phyloP scores from a whole-genome alignment of 2,888 invertebrate species.

The Sinelater perroti region DNA sequence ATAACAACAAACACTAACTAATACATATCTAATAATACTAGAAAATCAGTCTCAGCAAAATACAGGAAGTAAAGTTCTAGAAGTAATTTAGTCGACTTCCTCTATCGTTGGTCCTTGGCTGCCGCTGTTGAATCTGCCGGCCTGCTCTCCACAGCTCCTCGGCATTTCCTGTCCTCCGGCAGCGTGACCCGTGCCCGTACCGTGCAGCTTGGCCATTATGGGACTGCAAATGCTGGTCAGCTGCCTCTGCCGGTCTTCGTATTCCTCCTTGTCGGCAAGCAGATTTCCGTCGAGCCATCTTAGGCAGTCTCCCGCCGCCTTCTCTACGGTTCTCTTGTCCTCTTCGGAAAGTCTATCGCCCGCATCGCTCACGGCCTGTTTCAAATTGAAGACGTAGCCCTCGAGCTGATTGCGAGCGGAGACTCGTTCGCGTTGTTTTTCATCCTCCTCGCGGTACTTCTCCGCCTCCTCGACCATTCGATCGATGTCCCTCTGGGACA shows the following conservation, averaged over 20 bases:
- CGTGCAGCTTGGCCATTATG: neutral
- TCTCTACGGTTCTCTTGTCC: slow-evolving; percentile 68
- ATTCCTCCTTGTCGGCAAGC: slow-evolving; percentile 71
- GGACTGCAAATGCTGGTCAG: slow-evolving; percentile 47
- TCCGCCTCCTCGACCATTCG: slow-evolving; percentile 80
- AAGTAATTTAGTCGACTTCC: slow-evolving; percentile 15
- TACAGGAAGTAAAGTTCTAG: too few relatives aligned
- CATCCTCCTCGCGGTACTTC: slow-evolving; percentile 75
- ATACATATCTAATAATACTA: too few relatives aligned
- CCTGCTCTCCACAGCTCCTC: slow-evolving; percentile 3
- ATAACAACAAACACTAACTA: too few relatives aligned
- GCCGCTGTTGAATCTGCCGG: slow-evolving; percentile 12
- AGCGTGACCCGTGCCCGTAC: neutral
- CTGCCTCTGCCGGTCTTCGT: slow-evolving; percentile 67
- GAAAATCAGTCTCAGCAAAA: too few relatives aligned
- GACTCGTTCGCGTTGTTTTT: slow-evolving; percentile 71
- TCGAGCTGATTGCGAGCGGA: slow-evolving; percentile 75
- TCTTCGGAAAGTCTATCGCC: slow-evolving; percentile 68
- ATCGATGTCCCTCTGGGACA: slow-evolving; percentile 4
- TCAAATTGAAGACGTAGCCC: slow-evolving; percentile 71
- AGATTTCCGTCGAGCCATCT: slow-evolving; percentile 74
- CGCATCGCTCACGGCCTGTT: slow-evolving; percentile 68
- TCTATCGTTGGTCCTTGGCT: slow-evolving; percentile 2
- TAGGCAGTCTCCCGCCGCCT: slow-evolving; percentile 67
- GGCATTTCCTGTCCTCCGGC: neutral